These are phyloP conservation scores for Strix aluco DNA, from an alignment of 2,113 vertebrate species.

Conservation along the genomic window DNA sequence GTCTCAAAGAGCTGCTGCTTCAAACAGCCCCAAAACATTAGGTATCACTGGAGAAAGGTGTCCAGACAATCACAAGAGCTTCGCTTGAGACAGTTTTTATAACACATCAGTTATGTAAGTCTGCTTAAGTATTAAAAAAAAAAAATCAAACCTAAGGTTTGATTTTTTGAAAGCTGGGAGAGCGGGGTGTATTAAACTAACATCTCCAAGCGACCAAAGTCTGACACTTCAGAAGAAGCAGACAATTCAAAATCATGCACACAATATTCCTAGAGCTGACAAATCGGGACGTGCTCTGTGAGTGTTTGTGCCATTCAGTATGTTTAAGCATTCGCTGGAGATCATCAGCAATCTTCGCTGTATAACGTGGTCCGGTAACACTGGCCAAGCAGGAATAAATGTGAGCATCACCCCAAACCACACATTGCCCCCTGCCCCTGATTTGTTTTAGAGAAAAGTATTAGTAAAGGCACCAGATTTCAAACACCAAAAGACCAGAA, in stretches of 20 bases:
- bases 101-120: neutral
- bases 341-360: neutral
- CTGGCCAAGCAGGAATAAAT: neutral
- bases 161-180: neutral
- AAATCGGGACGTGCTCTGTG: accelerated
- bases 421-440: accelerated
- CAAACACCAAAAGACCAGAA: neutral
- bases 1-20: neutral
- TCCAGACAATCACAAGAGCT: neutral
- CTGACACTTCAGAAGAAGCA: neutral
- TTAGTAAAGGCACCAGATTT: neutral
- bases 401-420: neutral
- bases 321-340: neutral
- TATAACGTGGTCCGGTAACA: neutral
- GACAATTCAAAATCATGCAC: neutral
- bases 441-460: neutral
- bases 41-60: neutral
- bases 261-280: neutral
- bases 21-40: neutral
- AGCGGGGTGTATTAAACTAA: neutral
- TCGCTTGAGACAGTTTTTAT: neutral
- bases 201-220: neutral
- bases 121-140: neutral
- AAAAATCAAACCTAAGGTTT: neutral
- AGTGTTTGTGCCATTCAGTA: neutral